phyloP scores from a whole-genome alignment of 2,113 vertebrate genomes.

The Nicator chloris region DNA sequence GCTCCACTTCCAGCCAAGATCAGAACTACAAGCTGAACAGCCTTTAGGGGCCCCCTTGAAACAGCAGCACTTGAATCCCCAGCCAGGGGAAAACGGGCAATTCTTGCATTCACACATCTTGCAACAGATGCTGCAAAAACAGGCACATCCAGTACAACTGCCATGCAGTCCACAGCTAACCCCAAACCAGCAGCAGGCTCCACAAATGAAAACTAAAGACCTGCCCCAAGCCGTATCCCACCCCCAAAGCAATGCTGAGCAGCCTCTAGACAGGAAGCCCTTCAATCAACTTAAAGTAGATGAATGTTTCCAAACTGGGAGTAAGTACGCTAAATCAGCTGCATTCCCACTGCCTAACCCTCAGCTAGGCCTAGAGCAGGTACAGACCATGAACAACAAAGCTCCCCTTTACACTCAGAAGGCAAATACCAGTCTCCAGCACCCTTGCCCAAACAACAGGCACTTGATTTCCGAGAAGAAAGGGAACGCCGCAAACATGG shows the following conservation, averaged over 20 bases:
- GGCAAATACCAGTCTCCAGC: slow-evolving; percentile 31
- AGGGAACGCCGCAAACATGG: not conserved
- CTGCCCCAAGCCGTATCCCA: slow-evolving; percentile 13
- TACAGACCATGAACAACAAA: slow-evolving; percentile 54
- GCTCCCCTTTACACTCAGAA: slow-evolving; percentile 62
- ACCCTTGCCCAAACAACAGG: slow-evolving; percentile 62
- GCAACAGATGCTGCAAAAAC: slow-evolving; percentile 74
- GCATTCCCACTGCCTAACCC: slow-evolving; percentile 64
- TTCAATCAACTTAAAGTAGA: slow-evolving; percentile 66
- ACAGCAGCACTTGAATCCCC: slow-evolving; percentile 78
- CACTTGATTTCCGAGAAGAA: slow-evolving; percentile 65
- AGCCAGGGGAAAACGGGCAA: slow-evolving; percentile 72
- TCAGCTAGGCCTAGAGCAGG: slow-evolving; percentile 70
- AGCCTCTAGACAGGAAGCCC: slow-evolving; percentile 10
- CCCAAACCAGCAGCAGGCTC: slow-evolving; percentile 58
- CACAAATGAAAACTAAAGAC: slow-evolving; percentile 64
- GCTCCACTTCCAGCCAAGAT: slow-evolving; percentile 60
- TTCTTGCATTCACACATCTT: slow-evolving; percentile 73
- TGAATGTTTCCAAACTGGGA: slow-evolving; percentile 61
- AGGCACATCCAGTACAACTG: slow-evolving; percentile 70
- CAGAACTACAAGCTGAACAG: slow-evolving; percentile 63
- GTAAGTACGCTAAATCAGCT: slow-evolving; percentile 70
- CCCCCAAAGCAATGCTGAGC: slow-evolving; percentile 26
- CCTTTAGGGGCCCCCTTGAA: slow-evolving; percentile 65
- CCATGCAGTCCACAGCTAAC: slow-evolving; percentile 64